A percentile compares a stretch with the other conserved stretches of the same genome.
Conservation (phyloP, 2,113 vertebrate genomes). For the Oreochromis spilurus region DNA sequence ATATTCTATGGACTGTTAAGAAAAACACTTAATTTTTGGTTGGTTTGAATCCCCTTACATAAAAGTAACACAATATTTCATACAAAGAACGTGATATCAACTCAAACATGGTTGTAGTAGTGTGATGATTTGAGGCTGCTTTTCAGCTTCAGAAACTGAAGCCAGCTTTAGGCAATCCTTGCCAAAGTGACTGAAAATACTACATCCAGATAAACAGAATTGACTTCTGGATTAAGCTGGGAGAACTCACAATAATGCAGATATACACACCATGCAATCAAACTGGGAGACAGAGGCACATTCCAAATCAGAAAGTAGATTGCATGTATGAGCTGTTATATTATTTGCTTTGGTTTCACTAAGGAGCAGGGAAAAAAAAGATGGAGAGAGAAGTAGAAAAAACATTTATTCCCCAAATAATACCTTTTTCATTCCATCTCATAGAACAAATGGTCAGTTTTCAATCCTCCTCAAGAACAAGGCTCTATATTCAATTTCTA, state of each 20-base stretch:
- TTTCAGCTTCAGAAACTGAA: neutral
- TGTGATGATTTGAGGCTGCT: neutral
- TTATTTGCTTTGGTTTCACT: neutral
- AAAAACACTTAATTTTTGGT: neutral
- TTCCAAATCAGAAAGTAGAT: neutral
- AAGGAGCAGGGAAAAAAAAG: neutral
- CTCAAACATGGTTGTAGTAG: neutral
- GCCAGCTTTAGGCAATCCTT: neutral
- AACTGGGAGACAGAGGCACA: neutral
- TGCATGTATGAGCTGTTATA: neutral
- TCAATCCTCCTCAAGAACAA: neutral
- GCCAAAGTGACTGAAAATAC: neutral
- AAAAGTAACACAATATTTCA: neutral
- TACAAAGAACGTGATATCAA: neutral
- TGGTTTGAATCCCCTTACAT: neutral
- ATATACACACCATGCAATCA: neutral
- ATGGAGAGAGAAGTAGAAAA: neutral
- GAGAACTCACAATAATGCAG: neutral
- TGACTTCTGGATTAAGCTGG: neutral
- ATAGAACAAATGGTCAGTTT: neutral
- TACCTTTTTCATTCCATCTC: neutral
- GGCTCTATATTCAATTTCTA: slow-evolving; percentile 10
- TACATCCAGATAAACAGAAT: neutral
- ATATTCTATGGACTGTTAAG: neutral
- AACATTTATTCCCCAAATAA: neutral